Percentiles rank a stretch among this genome's conserved stretches.
phyloP scores from a whole-genome alignment of 2,888 invertebrate species.

The Meganola albula region DNA sequence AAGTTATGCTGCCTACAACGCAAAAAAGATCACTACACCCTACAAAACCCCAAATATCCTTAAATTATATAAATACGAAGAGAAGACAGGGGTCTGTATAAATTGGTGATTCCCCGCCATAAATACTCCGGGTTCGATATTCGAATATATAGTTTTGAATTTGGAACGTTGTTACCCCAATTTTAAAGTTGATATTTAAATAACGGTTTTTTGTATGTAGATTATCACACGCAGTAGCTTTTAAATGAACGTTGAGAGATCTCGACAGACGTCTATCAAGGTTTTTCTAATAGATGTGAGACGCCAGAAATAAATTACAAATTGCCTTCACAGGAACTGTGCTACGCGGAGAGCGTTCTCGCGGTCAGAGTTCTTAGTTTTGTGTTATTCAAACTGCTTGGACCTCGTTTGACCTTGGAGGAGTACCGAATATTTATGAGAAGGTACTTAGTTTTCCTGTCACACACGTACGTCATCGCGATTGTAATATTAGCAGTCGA shows the following conservation, averaged over 20 bases:
- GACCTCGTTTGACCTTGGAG: no score
- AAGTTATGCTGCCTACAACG: no score
- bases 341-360: no score
- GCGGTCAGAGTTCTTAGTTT: no score
- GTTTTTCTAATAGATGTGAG: slow-evolving; percentile 72
- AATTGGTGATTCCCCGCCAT: slow-evolving; percentile 45
- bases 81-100: slow-evolving; percentile 33
- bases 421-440: no score
- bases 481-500: no score
- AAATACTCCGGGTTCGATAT: slow-evolving; percentile 52
- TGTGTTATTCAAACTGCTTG: no score
- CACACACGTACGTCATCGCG: no score
- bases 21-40: no score
- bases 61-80: slow-evolving; percentile 6
- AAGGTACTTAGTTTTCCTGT: no score
- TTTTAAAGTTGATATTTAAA: slow-evolving; percentile 34
- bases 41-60: slow-evolving; percentile 6
- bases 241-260: slow-evolving; percentile 77
- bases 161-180: slow-evolving; percentile 17
- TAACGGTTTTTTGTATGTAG: neutral
- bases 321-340: slow-evolving; percentile 44
- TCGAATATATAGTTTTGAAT: slow-evolving; percentile 23
- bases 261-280: slow-evolving; percentile 73
- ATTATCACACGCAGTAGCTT: slow-evolving; percentile 49
- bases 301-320: slow-evolving; percentile 73